Base-by-base conservation (phyloP, 2,113 vertebrate species). In the Phylloscopus trochilus region DNA sequence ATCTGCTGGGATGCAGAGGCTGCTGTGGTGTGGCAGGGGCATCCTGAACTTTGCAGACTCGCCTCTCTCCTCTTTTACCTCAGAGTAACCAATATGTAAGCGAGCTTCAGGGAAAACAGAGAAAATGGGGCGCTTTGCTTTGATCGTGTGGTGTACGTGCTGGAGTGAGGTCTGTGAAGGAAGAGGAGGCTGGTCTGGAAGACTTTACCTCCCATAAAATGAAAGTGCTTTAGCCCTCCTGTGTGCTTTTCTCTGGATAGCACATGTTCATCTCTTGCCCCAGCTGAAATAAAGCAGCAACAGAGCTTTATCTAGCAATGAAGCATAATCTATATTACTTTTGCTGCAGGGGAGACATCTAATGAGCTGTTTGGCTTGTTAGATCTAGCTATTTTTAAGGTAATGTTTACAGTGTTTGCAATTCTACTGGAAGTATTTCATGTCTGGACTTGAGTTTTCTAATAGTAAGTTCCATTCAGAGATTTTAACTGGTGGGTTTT, bases 61-160 rank as follows among this genome's bases (percentile, higher is more conserved):
- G 3, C 9, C 0, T 0, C 30, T 74, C 51, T 41, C 31, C 46
- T 28, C 18, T 73, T 72, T 59, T 39, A 3, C 35, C 31, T 35
- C 7, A 1, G 19, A 1, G 16, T 30, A 30, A 16, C 30, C 31
- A 7, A 11, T 10, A 3, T 1, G 13, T 18, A 4, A 43, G 67
- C 0, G 3, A 53, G 13, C 15, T 41, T 12, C 37, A 9, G 28
- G 1, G 6, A 43, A 35, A 55, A 27, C 5, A 2, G 44, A 1
- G 2, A 11, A 26, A 60, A 39, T 1, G 11, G 33, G 62, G 10
- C 4, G 8, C 51, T 85, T 58, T 58, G 26, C 24, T 87, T 41
- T 26, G n/a, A 2, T 19, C 0, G 0, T 13, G 35, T 19, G 30
- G 13, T 37, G 44, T 66, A 17, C 7, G 0, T 17, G 43, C 62